Evolutionary conservation across 92 coral and sea anemone species (phyloP).

Genomic region (Virgularia gustaviana): DNA sequence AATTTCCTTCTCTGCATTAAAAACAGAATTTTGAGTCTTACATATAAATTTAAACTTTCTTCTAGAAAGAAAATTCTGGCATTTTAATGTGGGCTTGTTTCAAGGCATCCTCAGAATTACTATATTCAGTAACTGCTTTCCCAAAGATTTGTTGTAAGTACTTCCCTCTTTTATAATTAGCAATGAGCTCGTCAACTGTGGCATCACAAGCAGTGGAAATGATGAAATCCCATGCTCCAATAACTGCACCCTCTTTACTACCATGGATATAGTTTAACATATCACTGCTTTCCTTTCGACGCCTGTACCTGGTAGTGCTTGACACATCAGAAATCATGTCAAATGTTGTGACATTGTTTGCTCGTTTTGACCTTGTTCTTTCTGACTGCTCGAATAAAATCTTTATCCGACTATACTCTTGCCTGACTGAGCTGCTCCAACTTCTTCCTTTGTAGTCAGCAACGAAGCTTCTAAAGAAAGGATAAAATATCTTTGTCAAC

Average conservation of each 20-base stretch:
- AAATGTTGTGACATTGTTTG: slow-evolving; percentile 25
- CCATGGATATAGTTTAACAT: slow-evolving; percentile 8
- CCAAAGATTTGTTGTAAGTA: slow-evolving; percentile 22
- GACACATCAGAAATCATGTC: slow-evolving; percentile 20
- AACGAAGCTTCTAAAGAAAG: too few species aligned
- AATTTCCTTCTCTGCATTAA: slow-evolving; percentile 9
- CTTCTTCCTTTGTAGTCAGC: too few species aligned
- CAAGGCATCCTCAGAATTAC: slow-evolving; percentile 50
- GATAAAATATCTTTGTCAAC: too few species aligned
- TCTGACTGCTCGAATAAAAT: slow-evolving; percentile 31
- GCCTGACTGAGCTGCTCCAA: background rate
- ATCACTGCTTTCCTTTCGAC: background rate
- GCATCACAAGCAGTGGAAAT: slow-evolving; percentile 6
- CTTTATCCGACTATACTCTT: slow-evolving; percentile 24
- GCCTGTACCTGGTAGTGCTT: slow-evolving; percentile 6
- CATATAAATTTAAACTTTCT: slow-evolving; percentile 36
- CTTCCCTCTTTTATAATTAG: slow-evolving; percentile 21
- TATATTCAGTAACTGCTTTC: background rate
- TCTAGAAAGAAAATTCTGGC: slow-evolving; percentile 42
- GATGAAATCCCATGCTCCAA: slow-evolving; percentile 26
- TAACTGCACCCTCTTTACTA: background rate
- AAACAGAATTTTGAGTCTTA: slow-evolving; percentile 1
- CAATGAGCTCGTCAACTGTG: background rate
- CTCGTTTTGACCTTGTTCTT: slow-evolving; percentile 20
- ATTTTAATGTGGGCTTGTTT: slow-evolving; percentile 51